These are phyloP conservation scores for Anisognathus igniventris DNA, from an alignment of 2,797 vertebrate genomes.

Conservation along the genomic window DNA sequence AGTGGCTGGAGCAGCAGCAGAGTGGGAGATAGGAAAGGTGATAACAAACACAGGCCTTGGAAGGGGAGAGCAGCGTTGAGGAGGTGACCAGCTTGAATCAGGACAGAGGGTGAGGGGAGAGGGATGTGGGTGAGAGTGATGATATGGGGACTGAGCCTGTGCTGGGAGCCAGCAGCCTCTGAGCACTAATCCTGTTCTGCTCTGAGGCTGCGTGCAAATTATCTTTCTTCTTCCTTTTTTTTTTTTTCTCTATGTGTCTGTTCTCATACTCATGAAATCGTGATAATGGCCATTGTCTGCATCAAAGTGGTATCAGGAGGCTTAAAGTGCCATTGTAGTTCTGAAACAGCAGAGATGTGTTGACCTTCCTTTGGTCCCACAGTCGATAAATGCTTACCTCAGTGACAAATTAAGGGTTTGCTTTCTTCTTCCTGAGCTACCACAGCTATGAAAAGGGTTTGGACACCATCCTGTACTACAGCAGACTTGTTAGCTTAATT, in stretches of 20 bases:
- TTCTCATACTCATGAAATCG: not conserved
- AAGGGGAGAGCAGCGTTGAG: not conserved
- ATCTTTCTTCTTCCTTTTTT: not conserved
- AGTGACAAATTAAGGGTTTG: not conserved
- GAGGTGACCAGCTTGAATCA: not conserved
- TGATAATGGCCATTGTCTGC: not conserved
- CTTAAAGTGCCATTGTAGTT: not conserved
- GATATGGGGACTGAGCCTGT: not conserved
- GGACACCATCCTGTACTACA: not conserved
- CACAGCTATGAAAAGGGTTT: not conserved
- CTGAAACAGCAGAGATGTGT: not conserved
- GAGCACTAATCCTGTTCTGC: not conserved
- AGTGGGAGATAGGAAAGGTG: not conserved
- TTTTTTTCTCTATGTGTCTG: not conserved
- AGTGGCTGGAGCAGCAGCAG: not conserved
- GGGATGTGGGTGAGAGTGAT: not conserved
- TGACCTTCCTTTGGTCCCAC: not conserved
- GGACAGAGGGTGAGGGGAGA: not conserved
- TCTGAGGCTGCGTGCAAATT: not conserved
- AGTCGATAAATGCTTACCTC: not conserved
- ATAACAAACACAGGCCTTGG: not conserved
- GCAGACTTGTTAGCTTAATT: not conserved
- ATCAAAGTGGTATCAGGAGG: not conserved
- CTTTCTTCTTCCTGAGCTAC: constrained; percentile 18
- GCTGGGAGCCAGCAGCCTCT: not conserved